Percentiles rank a stretch among this genome's conserved stretches.
Evolutionary conservation across 1,140 invertebrate species (phyloP).

Genomic region (Belonocnema kinseyi): DNA sequence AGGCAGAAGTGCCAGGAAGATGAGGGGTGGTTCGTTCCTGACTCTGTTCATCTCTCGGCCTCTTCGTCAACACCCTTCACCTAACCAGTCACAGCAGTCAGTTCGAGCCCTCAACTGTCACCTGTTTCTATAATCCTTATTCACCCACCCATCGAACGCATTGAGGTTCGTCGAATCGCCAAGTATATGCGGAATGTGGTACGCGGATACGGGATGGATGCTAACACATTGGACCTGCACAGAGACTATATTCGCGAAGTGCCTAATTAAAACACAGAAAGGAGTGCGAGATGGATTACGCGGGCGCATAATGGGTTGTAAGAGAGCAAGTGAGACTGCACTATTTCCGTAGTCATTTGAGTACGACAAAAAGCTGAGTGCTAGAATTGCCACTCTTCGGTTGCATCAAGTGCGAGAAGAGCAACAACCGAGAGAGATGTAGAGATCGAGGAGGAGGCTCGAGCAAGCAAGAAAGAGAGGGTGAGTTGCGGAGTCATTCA

Average conservation of each 20-base stretch:
- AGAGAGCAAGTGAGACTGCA: constrained; percentile 58
- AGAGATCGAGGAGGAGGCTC: constrained; percentile 45
- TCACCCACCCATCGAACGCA: constrained; percentile 71
- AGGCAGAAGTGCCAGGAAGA: constrained; percentile 34
- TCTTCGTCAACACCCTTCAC: constrained; percentile 32
- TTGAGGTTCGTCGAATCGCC: constrained; percentile 66
- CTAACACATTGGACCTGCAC: constrained; percentile 28
- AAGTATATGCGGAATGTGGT: constrained; percentile 63
- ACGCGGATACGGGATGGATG: constrained; percentile 33
- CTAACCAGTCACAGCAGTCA: constrained; percentile 32
- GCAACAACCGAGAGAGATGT: constrained; percentile 48
- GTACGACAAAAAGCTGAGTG: constrained; percentile 70
- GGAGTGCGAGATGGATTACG: constrained; percentile 55
- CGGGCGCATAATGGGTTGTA: constrained; percentile 61
- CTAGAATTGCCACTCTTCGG: constrained; percentile 75
- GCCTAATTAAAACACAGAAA: constrained; percentile 75
- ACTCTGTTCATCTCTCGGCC: constrained; percentile 38
- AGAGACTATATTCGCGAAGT: constrained; percentile 66
- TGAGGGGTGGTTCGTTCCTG: constrained; percentile 38
- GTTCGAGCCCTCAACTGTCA: constrained; percentile 52
- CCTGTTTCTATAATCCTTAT: constrained; percentile 72
- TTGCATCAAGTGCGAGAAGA: constrained; percentile 68
- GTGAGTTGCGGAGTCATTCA: constrained; percentile 64
- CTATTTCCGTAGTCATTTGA: constrained; percentile 62
- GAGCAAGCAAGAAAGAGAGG: constrained; percentile 54